phyloP scores from a whole-genome alignment of 2,797 vertebrate species.

The Sebastes kiyomatsui region DNA sequence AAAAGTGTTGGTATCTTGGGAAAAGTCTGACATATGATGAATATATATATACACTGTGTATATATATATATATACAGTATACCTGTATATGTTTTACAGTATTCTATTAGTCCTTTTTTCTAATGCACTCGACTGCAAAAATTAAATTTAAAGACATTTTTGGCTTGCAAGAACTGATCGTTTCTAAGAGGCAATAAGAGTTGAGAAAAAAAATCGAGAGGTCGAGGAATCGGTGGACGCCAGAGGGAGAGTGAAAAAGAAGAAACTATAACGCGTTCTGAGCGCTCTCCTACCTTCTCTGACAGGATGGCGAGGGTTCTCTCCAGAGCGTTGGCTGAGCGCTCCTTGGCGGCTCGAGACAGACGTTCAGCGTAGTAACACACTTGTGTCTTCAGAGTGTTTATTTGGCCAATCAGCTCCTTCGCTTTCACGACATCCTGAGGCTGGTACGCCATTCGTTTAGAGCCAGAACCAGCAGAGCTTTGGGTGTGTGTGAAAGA shows the following conservation, averaged over 20 bases:
- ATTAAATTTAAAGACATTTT: no score
- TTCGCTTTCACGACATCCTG: slow-evolving; percentile 95
- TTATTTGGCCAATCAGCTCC: slow-evolving; percentile 97
- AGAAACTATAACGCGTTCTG: neutral
- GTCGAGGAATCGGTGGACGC: neutral
- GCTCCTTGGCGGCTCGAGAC: slow-evolving; percentile 95
- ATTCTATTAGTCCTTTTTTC: neutral
- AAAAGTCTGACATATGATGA: no score
- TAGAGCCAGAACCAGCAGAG: slow-evolving; percentile 86
- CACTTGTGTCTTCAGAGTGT: slow-evolving; percentile 97
- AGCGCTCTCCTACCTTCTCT: slow-evolving; percentile 88
- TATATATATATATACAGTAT: no score
- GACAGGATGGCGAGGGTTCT: slow-evolving; percentile 95
- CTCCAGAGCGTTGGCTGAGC: slow-evolving; percentile 93
- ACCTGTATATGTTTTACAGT: no score
- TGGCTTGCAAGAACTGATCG: neutral
- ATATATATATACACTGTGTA: no score
- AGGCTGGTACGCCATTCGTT: slow-evolving; percentile 90
- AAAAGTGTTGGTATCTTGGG: no score
- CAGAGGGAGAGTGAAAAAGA: neutral
- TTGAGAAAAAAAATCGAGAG: neutral
- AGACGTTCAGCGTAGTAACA: slow-evolving; percentile 97
- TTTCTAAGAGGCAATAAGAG: neutral
- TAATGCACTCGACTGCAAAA: no score
- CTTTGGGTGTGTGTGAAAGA: slow-evolving; percentile 30